Evolutionary conservation across 2,797 vertebrate genomes (phyloP).

Genomic region (Amphiprion clarkii): DNA sequence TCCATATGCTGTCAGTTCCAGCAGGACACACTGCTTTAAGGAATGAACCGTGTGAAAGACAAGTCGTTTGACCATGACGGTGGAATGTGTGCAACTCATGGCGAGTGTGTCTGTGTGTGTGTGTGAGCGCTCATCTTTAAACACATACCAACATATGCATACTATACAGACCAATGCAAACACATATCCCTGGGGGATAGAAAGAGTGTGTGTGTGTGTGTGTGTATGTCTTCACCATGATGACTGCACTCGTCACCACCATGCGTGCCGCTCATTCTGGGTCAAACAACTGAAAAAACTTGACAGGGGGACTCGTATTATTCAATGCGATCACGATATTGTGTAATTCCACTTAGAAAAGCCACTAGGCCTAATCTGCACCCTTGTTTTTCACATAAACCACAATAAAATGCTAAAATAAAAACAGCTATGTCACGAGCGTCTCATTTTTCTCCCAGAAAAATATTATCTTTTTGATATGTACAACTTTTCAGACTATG

Average conservation of each 20-base stretch:
- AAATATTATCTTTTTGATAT: not conserved
- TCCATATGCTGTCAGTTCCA: constrained; percentile 86
- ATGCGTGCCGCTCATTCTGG: constrained; percentile 59
- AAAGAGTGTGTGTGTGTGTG: constrained; percentile 20
- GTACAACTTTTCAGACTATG: constrained; percentile 1
- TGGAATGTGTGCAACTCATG: constrained; percentile 69
- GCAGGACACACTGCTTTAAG: constrained; percentile 81
- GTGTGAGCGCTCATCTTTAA: constrained; percentile 73
- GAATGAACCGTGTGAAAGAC: constrained; percentile 81
- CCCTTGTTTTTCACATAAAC: not conserved
- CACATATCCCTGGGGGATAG: constrained; percentile 54
- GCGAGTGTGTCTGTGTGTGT: constrained; percentile 42
- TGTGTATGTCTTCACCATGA: constrained; percentile 42
- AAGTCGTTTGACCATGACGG: constrained; percentile 77
- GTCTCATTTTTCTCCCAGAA: not conserved
- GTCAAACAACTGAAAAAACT: constrained; percentile 69
- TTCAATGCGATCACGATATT: constrained; percentile 4
- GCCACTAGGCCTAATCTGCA: not conserved
- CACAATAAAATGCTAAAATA: not conserved
- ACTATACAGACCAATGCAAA: constrained; percentile 76
- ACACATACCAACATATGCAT: constrained; percentile 74
- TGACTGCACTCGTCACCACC: constrained; percentile 61
- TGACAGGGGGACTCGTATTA: constrained; percentile 16
- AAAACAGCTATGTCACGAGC: no score
- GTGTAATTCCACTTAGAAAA: not conserved